Evolutionary conservation across 2,113 vertebrate genomes (phyloP).

Genomic region (Malurus elegans): DNA sequence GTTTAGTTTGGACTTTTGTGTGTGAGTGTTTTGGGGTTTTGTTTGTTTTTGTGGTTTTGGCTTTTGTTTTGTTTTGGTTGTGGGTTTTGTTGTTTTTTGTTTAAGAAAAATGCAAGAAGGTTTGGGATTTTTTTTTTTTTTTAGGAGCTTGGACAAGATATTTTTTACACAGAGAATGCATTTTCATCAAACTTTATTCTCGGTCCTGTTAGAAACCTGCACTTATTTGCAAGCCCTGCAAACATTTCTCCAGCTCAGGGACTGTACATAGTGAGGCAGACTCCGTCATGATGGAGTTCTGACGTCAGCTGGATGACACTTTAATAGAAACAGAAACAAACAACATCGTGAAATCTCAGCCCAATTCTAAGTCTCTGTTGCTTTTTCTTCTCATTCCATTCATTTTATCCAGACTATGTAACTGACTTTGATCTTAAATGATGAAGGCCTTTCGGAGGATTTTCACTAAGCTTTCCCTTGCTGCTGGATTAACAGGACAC

Average conservation of each 20-base stretch:
- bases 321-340: neutral
- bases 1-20: neutral
- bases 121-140: neutral
- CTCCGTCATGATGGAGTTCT: neutral
- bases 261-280: accelerated
- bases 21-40: too few relatives aligned
- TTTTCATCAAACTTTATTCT: neutral
- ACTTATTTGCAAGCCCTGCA: neutral
- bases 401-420: neutral
- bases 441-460: neutral
- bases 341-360: neutral
- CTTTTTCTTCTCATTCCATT: neutral
- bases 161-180: neutral
- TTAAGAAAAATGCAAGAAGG: neutral
- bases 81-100: neutral
- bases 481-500: slow-evolving; percentile 4
- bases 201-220: neutral
- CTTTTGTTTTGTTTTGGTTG: too few relatives aligned
- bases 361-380: neutral
- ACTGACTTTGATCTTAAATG: neutral
- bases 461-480: neutral
- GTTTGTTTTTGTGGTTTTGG: neutral
- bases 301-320: neutral
- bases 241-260: neutral
- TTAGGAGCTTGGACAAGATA: neutral